Conservation (phyloP, 2,888 invertebrate species). For the Trachelus iudaicus region DNA sequence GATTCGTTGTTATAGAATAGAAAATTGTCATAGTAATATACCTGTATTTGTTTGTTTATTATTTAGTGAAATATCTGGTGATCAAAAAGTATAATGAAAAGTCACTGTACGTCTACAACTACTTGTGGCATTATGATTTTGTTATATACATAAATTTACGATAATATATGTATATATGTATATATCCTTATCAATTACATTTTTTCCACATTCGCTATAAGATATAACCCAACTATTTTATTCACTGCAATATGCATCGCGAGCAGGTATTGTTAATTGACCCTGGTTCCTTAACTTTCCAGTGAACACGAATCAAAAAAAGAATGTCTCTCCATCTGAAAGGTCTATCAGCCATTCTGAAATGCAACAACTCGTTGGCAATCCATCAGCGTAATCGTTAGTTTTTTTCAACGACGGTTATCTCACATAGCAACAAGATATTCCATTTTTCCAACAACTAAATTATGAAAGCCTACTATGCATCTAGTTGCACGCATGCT, state of each 20-base stretch:
- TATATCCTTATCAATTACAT: not conserved
- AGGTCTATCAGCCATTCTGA: conserved; percentile 11
- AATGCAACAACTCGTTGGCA: conserved; percentile 20
- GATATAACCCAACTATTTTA: not conserved
- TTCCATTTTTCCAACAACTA: conserved; percentile 19
- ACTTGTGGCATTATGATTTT: not conserved
- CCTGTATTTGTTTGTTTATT: not conserved
- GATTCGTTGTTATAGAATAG: not conserved
- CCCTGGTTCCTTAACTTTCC: not conserved
- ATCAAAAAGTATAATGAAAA: not conserved
- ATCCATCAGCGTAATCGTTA: conserved; percentile 36
- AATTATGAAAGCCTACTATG: conserved; percentile 11
- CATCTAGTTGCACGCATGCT: not conserved
- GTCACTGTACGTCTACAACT: too few species aligned
- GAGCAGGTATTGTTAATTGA: not conserved
- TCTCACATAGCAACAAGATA: conserved; percentile 17
- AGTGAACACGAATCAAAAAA: not conserved
- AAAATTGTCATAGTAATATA: not conserved
- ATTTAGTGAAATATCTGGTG: not conserved
- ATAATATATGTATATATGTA: not conserved
- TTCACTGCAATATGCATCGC: not conserved
- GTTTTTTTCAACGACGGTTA: conserved; percentile 33
- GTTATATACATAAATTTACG: not conserved
- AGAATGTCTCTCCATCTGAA: not conserved
- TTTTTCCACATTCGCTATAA: not conserved